These are phyloP conservation scores for Macrosteles quadrilineatus DNA, from an alignment of 1,140 invertebrate species.

Conservation along the genomic window DNA sequence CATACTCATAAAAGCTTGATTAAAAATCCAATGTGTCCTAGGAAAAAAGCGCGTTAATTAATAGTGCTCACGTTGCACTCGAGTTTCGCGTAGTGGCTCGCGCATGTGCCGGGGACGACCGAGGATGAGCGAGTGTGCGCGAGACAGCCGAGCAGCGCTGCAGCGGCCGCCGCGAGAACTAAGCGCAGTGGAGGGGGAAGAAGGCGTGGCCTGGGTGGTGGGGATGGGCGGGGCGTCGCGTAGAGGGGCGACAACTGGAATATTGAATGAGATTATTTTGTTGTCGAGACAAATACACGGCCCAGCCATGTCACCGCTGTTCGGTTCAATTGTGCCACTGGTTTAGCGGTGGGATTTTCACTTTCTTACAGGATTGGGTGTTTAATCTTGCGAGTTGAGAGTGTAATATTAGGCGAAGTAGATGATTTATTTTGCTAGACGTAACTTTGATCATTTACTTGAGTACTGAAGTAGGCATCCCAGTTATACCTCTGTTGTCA, in stretches of 20 bases:
- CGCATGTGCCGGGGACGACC: conserved; percentile 23
- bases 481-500: no score
- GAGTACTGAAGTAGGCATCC: no score
- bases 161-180: neutral
- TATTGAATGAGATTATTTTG: conserved; percentile 25
- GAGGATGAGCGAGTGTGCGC: conserved; percentile 15
- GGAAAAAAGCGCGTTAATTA: conserved; percentile 30
- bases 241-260: conserved; percentile 8
- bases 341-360: no score
- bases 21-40: conserved; percentile 29
- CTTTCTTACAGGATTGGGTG: no score
- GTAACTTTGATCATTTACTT: no score
- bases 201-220: no score
- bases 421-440: no score
- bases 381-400: no score
- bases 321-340: no score
- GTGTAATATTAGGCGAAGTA: no score
- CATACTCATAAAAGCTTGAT: conserved; percentile 21
- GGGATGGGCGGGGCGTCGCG: neutral
- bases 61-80: conserved; percentile 7
- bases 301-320: conserved; percentile 3
- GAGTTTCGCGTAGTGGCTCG: neutral
- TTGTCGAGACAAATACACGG: conserved; percentile 11
- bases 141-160: neutral
- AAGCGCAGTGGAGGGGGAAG: conserved; percentile 1